Percentiles rank a stretch among this genome's conserved stretches.
Conservation (phyloP, 1,140 invertebrate species). For the Oryzaephilus surinamensis region DNA sequence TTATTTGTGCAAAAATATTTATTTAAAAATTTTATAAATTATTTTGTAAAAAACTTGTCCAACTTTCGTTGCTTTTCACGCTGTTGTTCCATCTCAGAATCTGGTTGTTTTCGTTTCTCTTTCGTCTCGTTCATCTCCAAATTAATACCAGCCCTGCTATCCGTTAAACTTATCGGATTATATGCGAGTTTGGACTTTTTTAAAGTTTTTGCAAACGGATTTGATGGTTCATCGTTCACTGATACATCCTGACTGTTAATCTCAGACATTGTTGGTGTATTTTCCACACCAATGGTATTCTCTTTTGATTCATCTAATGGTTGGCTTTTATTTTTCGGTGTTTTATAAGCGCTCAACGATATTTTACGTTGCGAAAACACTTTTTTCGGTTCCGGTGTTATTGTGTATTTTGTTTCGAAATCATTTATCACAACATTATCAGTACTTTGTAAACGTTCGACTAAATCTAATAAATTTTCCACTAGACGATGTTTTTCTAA, state of each 20-base stretch:
- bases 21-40: too few relatives aligned
- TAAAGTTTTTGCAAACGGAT: conserved; percentile 23
- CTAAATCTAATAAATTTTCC: conserved; percentile 51
- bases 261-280: not conserved
- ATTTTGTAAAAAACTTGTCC: too few relatives aligned
- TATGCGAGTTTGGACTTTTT: conserved; percentile 3
- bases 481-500: conserved; percentile 64
- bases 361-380: not conserved
- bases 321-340: not conserved
- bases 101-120: conserved; percentile 30
- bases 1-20: too few relatives aligned
- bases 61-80: conserved; percentile 28
- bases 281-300: not conserved
- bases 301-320: not conserved
- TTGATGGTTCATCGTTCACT: conserved; percentile 5
- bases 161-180: conserved; percentile 23
- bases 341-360: not conserved
- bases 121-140: conserved; percentile 12
- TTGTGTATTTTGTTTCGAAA: not conserved
- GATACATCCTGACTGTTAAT: not conserved
- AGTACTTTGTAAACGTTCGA: conserved; percentile 7
- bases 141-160: conserved; percentile 21
- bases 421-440: not conserved
- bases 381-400: not conserved
- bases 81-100: conserved; percentile 25